Percentiles rank a stretch among this genome's conserved stretches.
These are phyloP conservation scores for Montipora efflorescens DNA, from an alignment of 64 coral and sea anemone species.

Conservation along the genomic window DNA sequence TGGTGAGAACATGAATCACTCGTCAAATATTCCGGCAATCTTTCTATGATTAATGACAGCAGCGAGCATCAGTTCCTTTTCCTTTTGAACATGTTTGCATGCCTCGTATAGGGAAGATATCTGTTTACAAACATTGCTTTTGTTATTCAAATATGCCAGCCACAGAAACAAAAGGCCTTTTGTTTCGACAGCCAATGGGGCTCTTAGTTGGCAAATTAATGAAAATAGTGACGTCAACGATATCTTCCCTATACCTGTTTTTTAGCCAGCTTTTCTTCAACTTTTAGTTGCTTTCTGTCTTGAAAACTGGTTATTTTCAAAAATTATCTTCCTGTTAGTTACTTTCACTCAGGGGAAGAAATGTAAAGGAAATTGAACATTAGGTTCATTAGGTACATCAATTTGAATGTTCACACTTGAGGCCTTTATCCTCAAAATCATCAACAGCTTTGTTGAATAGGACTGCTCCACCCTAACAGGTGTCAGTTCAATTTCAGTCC, in stretches of 20 bases:
- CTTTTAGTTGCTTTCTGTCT: not conserved
- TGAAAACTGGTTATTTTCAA: not conserved
- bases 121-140: no score
- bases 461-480: no score
- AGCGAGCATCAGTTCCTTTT: not conserved
- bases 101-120: no score
- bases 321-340: not conserved
- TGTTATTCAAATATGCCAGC: no score
- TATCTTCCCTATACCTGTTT: not conserved
- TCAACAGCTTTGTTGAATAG: no score
- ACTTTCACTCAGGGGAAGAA: not conserved
- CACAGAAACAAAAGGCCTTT: no score
- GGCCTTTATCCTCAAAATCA: not conserved
- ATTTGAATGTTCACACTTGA: not conserved
- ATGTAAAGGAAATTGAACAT: not conserved
- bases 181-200: no score
- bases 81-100: not conserved
- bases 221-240: no score
- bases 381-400: not conserved
- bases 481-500: no score
- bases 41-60: not conserved
- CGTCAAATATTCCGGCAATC: not conserved
- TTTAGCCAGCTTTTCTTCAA: not conserved
- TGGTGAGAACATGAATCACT: not conserved
- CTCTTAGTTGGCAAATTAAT: no score